Percentiles rank a stretch among this genome's conserved stretches.
Evolutionary conservation across 2,888 invertebrate genomes (phyloP).

Genomic region (Frankliniella fusca): DNA sequence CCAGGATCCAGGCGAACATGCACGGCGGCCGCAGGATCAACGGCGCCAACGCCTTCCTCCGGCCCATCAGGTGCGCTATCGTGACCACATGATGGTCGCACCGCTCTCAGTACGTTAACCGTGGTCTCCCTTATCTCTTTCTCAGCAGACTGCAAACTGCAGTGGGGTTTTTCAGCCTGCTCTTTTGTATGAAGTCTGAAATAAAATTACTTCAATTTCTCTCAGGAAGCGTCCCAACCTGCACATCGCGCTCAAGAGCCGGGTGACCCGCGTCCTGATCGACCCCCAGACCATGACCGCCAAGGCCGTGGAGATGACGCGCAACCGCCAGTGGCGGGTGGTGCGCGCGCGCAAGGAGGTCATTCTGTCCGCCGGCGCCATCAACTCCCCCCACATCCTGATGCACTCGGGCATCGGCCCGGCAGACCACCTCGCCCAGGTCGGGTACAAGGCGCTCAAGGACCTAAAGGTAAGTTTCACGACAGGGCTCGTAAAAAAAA

Average conservation of each 20-base stretch:
- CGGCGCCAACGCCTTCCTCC: conserved; percentile 74
- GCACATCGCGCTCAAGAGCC: conserved; percentile 43
- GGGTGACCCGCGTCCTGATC: conserved; percentile 43
- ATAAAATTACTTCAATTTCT: too few species aligned
- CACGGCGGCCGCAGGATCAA: conserved; percentile 34
- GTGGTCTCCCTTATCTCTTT: too few species aligned
- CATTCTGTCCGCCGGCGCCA: conserved; percentile 67
- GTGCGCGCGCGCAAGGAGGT: conserved; percentile 55
- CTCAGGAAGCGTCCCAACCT: conserved; percentile 42
- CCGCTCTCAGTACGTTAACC: too few species aligned
- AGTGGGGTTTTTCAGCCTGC: too few species aligned
- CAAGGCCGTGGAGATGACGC: conserved; percentile 50
- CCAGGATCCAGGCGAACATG: conserved; percentile 35
- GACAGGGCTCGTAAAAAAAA: too few species aligned
- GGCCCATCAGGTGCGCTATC: conserved; percentile 52
- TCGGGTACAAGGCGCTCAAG: conserved; percentile 58
- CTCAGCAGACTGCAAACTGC: too few species aligned
- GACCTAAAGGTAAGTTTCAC: conserved; percentile 56
- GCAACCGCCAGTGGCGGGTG: conserved; percentile 42
- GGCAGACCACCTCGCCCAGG: conserved; percentile 53
- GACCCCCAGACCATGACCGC: conserved; percentile 47
- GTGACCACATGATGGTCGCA: conserved; percentile 50
- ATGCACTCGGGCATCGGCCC: conserved; percentile 65
- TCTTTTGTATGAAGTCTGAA: too few species aligned
- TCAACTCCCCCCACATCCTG: conserved; percentile 73